A percentile compares a stretch with the other conserved stretches of the same genome.
Conservation (phyloP, 2,797 vertebrate genomes). For the Pempheris klunzingeri region DNA sequence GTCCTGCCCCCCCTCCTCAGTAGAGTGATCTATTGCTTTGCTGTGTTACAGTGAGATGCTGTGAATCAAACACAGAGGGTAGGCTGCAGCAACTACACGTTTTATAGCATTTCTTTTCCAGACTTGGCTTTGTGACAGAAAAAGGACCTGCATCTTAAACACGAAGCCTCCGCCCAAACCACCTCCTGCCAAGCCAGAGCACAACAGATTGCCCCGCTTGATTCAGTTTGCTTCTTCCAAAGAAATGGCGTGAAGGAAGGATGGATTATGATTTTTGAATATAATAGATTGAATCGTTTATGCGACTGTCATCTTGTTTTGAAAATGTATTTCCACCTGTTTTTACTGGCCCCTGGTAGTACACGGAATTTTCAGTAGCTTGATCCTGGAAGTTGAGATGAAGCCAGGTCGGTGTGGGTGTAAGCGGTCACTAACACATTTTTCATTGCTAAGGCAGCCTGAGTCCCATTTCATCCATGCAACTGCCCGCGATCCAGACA, state of each 20-base stretch:
- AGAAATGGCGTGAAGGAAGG: neutral
- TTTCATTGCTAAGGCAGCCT: no score
- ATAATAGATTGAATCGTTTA: no score
- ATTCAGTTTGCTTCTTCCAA: neutral
- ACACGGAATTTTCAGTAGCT: no score
- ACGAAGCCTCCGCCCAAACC: neutral
- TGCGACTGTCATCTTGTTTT: neutral
- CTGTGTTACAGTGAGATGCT: neutral
- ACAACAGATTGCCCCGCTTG: neutral
- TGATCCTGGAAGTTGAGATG: no score
- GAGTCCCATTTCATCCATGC: no score
- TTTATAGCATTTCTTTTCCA: neutral
- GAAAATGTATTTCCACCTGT: no score
- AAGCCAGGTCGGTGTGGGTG: no score
- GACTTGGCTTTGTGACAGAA: constrained; percentile 6
- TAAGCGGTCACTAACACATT: no score
- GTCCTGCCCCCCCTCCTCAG: no score
- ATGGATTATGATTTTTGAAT: no score
- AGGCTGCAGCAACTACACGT: neutral
- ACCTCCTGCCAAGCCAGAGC: neutral
- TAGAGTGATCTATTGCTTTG: neutral
- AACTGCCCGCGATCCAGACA: no score
- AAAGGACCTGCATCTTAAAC: neutral
- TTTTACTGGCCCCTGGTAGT: no score
- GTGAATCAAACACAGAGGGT: constrained; percentile 7